Evolutionary conservation across 2,888 invertebrate species (phyloP).

Genomic region (Spisula subtruncata): DNA sequence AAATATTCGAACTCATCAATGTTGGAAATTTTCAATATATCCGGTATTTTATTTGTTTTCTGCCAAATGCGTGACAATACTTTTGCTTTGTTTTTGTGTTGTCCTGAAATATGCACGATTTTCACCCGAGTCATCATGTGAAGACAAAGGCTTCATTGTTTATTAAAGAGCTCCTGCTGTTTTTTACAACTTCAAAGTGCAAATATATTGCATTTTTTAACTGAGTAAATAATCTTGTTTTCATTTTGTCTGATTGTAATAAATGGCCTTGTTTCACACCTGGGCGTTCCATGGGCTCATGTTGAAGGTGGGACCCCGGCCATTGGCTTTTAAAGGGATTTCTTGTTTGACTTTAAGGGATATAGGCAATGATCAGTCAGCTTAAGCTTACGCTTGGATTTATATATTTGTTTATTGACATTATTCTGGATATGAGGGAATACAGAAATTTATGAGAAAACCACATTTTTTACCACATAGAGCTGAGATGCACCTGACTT

Average conservation of each 20-base stretch:
- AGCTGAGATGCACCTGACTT: too few relatives aligned
- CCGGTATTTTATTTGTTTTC: not conserved
- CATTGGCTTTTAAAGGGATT: not conserved
- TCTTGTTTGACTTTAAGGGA: not conserved
- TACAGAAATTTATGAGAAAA: too few relatives aligned
- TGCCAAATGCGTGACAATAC: not conserved
- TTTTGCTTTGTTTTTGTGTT: not conserved
- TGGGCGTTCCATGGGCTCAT: constrained; percentile 11
- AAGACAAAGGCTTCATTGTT: constrained; percentile 1
- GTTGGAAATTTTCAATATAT: not conserved
- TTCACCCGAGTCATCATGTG: not conserved
- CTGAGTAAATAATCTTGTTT: constrained; percentile 10
- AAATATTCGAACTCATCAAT: not conserved
- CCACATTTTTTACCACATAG: too few relatives aligned
- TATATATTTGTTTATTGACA: too few relatives aligned
- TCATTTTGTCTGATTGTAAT: constrained; percentile 20
- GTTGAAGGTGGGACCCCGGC: not conserved
- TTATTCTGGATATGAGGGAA: too few relatives aligned
- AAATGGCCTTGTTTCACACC: not conserved
- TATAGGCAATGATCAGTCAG: not conserved
- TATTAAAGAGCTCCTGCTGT: not conserved
- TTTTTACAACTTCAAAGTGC: constrained; percentile 21
- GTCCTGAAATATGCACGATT: not conserved
- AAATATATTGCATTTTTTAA: not conserved
- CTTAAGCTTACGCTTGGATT: not conserved